Base-by-base conservation (phyloP, 2,888 invertebrate genomes). In the Eupithecia exiguata region DNA sequence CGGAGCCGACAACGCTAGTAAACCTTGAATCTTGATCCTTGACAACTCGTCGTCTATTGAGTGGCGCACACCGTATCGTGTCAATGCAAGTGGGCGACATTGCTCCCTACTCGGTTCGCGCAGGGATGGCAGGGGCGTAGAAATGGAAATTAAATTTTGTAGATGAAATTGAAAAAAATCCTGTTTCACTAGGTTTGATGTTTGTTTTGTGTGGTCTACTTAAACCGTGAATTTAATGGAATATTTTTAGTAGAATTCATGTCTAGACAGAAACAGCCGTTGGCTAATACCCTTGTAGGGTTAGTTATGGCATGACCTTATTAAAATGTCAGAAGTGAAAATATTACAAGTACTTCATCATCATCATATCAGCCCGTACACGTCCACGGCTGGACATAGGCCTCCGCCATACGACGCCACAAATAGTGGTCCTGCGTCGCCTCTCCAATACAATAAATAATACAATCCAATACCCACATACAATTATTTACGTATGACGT, bases 1-100 rank as follows among this genome's bases (percentile, higher is more conserved):
- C 88, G 88, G 86, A 82, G 82, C 82, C 79, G 82, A 25, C 58
- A 38, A 79, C 82, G 83, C 85, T 83, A 84, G 63, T 69, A 68
- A 70, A 70, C 72, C 72, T 72, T 69, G 70, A 72, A 70, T 72
- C 72, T 75, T 68, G 72, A 75, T 75, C 75, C 72, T 75, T 70
- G 85, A 86, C 83, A 85, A 86, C 79, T 83, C 62, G 74, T 75
- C 68, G 66, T 75, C 79, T 77, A 79, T 78, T 76, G 79, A 79
- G 78, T 77, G 69, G 67, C 77, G 85, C 84, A 79, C 82, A 82
- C 83, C 84, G 66, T 43, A 40, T 85, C 84, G 84, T 83, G 84
- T 84, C 81, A 82, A 79, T 79, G 78, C 79, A 78, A 81, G 84
- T 77, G 75, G 81, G 79, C 80, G 84, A 79, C 85, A 85, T 83